Evolutionary conservation across 2,888 invertebrate genomes (phyloP).

Genomic region (Leucophora obtusa): DNA sequence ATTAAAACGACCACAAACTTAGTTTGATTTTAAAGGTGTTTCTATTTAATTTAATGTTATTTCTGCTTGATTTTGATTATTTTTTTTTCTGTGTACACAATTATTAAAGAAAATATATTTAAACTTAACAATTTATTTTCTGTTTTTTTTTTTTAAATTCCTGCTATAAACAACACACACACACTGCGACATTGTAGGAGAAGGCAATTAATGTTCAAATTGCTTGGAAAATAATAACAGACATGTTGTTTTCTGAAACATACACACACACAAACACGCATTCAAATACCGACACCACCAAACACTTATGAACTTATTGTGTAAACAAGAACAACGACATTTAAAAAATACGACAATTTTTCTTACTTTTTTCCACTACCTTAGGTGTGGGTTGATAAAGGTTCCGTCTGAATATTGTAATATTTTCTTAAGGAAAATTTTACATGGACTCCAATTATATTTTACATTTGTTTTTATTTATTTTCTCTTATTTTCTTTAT

Average conservation of each 20-base stretch:
- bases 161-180: not conserved
- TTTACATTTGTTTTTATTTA: not conserved
- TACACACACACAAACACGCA: not conserved
- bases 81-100: too few species aligned
- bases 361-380: not conserved
- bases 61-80: too few species aligned
- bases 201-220: constrained; percentile 35
- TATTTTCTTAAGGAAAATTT: not conserved
- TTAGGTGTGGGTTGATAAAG: not conserved
- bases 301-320: constrained; percentile 2
- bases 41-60: too few species aligned
- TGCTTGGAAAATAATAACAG: constrained; percentile 33
- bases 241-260: not conserved
- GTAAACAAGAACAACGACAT: not conserved
- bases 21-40: too few species aligned
- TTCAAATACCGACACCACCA: not conserved
- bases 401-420: not conserved
- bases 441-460: not conserved
- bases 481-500: constrained; percentile 10
- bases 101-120: not conserved
- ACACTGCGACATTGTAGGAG: not conserved
- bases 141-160: not conserved
- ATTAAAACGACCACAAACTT: too few species aligned
- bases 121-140: not conserved
- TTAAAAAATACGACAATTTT: not conserved